Evolutionary conservation across 2,888 invertebrate species (phyloP).

Genomic region (Sarcophaga variegata): DNA sequence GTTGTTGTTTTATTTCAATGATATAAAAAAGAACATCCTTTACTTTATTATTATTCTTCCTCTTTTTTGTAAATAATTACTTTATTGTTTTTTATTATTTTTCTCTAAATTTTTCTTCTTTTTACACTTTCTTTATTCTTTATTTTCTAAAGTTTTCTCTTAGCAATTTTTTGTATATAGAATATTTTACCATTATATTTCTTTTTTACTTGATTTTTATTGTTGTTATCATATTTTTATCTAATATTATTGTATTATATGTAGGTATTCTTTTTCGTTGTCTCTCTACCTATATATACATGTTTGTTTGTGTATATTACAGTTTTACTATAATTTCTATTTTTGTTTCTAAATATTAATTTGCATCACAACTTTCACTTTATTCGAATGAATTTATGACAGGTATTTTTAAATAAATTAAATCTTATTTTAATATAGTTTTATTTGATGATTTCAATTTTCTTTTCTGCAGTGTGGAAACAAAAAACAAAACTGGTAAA

Average conservation of each 20-base stretch:
- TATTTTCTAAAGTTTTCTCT: neutral
- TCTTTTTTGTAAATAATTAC: slow-evolving; percentile 1
- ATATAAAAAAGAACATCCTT: slow-evolving; percentile 14
- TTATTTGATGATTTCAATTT: neutral
- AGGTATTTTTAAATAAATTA: neutral
- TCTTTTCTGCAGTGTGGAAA: neutral
- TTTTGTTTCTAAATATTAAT: neutral
- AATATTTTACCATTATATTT: no score
- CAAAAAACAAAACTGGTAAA: neutral
- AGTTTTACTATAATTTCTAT: neutral
- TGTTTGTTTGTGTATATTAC: slow-evolving; percentile 1
- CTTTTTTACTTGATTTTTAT: neutral
- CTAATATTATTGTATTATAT: neutral
- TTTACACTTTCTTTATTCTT: neutral
- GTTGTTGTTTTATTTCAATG: slow-evolving; percentile 15
- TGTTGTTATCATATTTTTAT: slow-evolving; percentile 8
- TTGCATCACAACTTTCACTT: slow-evolving; percentile 11
- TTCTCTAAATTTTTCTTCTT: neutral
- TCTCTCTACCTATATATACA: neutral
- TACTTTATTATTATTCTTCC: slow-evolving; percentile 1
- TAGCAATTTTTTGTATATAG: neutral
- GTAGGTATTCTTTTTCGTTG: neutral
- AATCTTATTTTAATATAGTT: neutral
- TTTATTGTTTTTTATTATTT: neutral
- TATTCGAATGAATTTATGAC: neutral